Base-by-base conservation (phyloP, 1,140 invertebrate genomes). In the Drosophila mauritiana region DNA sequence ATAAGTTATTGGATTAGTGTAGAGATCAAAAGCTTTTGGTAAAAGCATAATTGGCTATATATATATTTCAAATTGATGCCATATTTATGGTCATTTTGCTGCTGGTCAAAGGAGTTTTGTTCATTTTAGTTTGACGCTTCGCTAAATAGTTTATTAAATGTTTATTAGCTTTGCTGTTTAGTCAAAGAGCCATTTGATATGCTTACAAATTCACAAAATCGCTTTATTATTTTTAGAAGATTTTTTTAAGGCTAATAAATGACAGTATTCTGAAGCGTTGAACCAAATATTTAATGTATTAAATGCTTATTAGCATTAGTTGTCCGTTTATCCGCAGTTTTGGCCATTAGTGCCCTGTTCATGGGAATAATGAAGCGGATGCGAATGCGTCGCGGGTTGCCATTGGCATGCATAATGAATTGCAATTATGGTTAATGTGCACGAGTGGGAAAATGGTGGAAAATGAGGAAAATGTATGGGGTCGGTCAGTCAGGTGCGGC, bases 341-440 rank as follows among this genome's bases (percentile, higher is more conserved):
- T 46, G 20, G 36, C 52, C 68, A 70, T 72, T 72, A 72, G 68
- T 17, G 25, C 17, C 39, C 48, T 27, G 52, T n/a, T 43, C 15
- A 40, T 57, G 39, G 39, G 27, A 48, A 67, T 67, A 69, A 70
- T 69, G 64, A 70, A 56, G 48, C 46, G 69, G 59, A 46, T 52
- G 72, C 22, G 40, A 64, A 39, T 52, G 57, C 22, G 51, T 15
- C 27, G 37, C 57, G 49, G 11, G 5, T 8, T 37, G 56, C 34
- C 73, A 55, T 39, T 54, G 73, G 36, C 64, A 69, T 77, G 73
- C 73, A 77, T 77, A 77, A 77, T 77, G 55, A 69, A 77, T 61
- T 45, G 49, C 73, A 69, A 77, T 77, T 77, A 77, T 77, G 55
- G 74, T 77, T 69, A 69, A 77, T 76, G 73, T 51, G 56, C 53